A percentile compares a stretch with the other conserved stretches of the same genome.
These are phyloP conservation scores for Turritopsis dohrnii DNA, from an alignment of 30 jellyfish, hydroid and myxozoan genomes.

Conservation along the genomic window DNA sequence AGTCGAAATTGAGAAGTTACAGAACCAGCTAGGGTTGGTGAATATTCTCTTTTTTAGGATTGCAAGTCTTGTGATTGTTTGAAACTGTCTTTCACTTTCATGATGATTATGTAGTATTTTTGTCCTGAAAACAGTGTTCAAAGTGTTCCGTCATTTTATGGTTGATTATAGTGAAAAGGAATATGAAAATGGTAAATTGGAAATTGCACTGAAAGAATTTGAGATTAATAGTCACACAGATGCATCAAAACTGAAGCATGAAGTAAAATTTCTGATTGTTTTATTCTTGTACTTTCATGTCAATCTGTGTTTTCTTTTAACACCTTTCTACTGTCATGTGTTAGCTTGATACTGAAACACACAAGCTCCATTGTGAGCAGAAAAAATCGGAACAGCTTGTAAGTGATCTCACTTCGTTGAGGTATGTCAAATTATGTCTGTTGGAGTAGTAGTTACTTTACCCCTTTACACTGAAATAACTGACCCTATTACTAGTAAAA, in stretches of 20 bases:
- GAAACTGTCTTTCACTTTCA: too few relatives aligned
- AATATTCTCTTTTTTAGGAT: neutral
- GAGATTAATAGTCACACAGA: conserved; percentile 51
- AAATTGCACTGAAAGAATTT: conserved; percentile 59
- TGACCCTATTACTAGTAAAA: neutral
- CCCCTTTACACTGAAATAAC: neutral
- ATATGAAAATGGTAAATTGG: conserved; percentile 67
- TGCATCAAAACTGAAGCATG: conserved; percentile 38
- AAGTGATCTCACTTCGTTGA: conserved; percentile 2
- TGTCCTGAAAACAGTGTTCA: neutral
- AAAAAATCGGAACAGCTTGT: conserved; percentile 9
- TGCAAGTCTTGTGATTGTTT: too few relatives aligned
- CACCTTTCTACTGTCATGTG: neutral
- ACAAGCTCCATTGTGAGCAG: conserved; percentile 1
- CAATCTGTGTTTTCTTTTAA: neutral
- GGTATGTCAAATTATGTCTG: neutral
- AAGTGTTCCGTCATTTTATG: neutral
- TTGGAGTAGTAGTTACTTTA: neutral
- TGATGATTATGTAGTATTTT: neutral
- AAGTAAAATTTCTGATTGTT: conserved; percentile 29
- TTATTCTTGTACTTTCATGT: neutral
- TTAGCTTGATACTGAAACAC: conserved; percentile 9
- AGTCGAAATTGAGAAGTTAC: conserved; percentile 64
- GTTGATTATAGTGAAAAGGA: conserved; percentile 51
- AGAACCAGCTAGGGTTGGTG: conserved; percentile 58